These are phyloP conservation scores for Cheilosia soror DNA, from an alignment of 2,888 invertebrate genomes.

Conservation along the genomic window DNA sequence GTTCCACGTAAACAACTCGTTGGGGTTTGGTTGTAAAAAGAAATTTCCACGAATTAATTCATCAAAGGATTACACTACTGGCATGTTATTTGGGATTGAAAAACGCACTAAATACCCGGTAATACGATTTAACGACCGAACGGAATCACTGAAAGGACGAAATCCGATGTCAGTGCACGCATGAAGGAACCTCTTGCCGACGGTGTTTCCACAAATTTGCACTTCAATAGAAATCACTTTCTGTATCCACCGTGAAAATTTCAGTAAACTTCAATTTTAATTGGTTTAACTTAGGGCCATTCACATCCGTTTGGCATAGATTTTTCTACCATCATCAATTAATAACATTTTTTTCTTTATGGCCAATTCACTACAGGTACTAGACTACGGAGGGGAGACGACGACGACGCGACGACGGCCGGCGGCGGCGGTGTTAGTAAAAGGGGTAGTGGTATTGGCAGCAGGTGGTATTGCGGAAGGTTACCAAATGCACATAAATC, in stretches of 20 bases:
- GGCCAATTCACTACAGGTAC: slow-evolving; percentile 3
- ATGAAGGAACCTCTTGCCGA: slow-evolving; percentile 38
- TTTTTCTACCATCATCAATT: slow-evolving; percentile 44
- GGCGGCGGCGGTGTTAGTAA: slow-evolving; percentile 15
- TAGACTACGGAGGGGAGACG: slow-evolving; percentile 1
- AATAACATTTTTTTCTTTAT: slow-evolving; percentile 17
- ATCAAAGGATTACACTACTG: slow-evolving; percentile 5
- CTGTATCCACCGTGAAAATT: not conserved
- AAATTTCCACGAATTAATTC: slow-evolving; percentile 14
- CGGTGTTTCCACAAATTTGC: slow-evolving; percentile 30
- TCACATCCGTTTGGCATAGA: slow-evolving; percentile 33
- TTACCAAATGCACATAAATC: slow-evolving; percentile 64
- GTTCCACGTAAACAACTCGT: not conserved
- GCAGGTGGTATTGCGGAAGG: slow-evolving; percentile 50
- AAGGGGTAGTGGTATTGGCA: slow-evolving; percentile 43
- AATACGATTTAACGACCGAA: slow-evolving; percentile 33
- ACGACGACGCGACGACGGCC: not conserved
- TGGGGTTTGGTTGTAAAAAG: not conserved
- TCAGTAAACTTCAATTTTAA: slow-evolving; percentile 46
- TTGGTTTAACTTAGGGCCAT: slow-evolving; percentile 38
- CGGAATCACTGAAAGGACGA: slow-evolving; percentile 18
- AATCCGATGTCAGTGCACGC: not conserved
- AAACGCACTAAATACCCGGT: slow-evolving; percentile 32
- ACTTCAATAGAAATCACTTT: slow-evolving; percentile 30
- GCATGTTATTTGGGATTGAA: slow-evolving; percentile 17